These are phyloP conservation scores for Drosophila bifasciata DNA, from an alignment of 1,140 invertebrate species.

Conservation along the genomic window DNA sequence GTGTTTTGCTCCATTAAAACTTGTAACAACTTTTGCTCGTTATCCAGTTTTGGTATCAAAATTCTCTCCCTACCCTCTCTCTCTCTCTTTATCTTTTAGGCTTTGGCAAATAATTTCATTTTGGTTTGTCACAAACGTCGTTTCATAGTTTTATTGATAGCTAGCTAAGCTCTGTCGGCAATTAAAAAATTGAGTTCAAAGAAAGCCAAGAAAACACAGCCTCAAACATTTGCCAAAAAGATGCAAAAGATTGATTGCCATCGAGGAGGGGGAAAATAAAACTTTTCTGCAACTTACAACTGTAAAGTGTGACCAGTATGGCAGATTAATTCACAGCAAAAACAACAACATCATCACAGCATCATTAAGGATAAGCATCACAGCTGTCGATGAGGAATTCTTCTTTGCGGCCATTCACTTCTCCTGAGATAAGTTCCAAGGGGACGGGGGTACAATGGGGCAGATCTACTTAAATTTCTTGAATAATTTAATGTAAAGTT, in stretches of 20 bases:
- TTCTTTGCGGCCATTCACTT: slow-evolving; percentile 62
- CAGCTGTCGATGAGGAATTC: slow-evolving; percentile 64
- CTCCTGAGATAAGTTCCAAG: slow-evolving; percentile 58
- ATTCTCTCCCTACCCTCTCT: not conserved
- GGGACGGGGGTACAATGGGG: not conserved
- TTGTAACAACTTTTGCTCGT: slow-evolving; percentile 80
- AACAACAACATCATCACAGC: slow-evolving; percentile 67
- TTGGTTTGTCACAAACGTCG: slow-evolving; percentile 50
- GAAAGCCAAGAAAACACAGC: slow-evolving; percentile 51
- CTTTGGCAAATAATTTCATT: slow-evolving; percentile 61
- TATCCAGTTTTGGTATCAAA: slow-evolving; percentile 52
- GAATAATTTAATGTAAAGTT: slow-evolving; percentile 52
- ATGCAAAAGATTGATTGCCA: slow-evolving; percentile 56
- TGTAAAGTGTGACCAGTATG: slow-evolving; percentile 30
- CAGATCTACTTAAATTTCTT: slow-evolving; percentile 14
- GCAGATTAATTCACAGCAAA: slow-evolving; percentile 25
- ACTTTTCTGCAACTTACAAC: slow-evolving; percentile 56
- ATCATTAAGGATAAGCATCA: slow-evolving; percentile 83
- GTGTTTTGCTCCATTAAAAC: slow-evolving; percentile 78
- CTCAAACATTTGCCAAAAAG: slow-evolving; percentile 52
- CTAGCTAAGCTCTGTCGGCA: slow-evolving; percentile 51
- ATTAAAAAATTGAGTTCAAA: slow-evolving; percentile 60
- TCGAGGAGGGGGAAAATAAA: no score
- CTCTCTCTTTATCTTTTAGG: no score
- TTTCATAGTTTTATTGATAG: slow-evolving; percentile 69